Evolutionary conservation across 2,888 invertebrate genomes (phyloP), one percentile per base, ranked within the genome.

Genomic region (Xylota segnis): DNA sequence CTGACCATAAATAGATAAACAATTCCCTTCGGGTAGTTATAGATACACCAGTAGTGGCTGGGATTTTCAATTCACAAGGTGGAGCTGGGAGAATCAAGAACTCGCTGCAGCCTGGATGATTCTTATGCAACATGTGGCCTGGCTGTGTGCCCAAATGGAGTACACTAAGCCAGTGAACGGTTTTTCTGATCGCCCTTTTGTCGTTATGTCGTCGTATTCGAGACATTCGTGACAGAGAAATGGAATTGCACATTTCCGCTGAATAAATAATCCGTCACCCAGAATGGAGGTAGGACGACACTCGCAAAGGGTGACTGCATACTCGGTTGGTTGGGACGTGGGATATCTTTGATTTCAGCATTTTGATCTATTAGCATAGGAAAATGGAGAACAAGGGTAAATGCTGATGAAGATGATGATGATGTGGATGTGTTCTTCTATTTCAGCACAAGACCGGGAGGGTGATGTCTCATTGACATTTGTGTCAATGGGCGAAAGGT

Each of bases 261-360:
- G 86, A 86, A 82, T 86, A 82, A 76, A 82, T 82, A 86, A 77
- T 71, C 66, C 76, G 66, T 86, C 86, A 86, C 82, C 86, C 59
- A 76, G 77, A 82, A 86, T 77, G 72, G 82, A 34, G 23, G 23
- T n/a, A n/a, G 6, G n/a, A 54, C 18, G 29, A 16, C 0, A 40
- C 23, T 23, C 52, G 7, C n/a, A n/a, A 16, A n/a, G n/a, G 14
- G 10, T 43, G 34, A 34, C 14, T 16, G 12, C 27, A 14, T 40
- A 71, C 58, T 47, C 68, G 47, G 79, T 66, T 58, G 54, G 59
- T 12, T 5, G n/a, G 45, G 59, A 70, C 84, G 84, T 81, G 81
- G 75, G 59, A 65, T 84, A 84, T 84, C 84, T 52, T 34, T 16
- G 37, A 37, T 75, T 75, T 59, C 29, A 58, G 63, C 9, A 27